Base-by-base conservation (phyloP, 1,140 invertebrate species). In the Drosophila nikananu region DNA sequence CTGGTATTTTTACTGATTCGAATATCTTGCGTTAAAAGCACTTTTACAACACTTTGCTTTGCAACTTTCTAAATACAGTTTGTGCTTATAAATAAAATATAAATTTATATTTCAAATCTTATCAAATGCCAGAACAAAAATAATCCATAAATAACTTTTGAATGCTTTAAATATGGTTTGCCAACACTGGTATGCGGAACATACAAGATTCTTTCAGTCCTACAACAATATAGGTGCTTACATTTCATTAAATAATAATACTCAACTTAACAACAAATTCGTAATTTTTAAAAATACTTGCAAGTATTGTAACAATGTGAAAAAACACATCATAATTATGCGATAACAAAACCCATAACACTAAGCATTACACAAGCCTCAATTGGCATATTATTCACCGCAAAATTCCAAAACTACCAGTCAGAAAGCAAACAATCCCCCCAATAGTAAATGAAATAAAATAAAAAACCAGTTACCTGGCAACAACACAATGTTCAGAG, bases 381-480 rank as follows among this genome's bases (percentile, higher is more conserved):
- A 64, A 65, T 32, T 41, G 39, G 21, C 35, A 27, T 67, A 55
- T 71, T 71, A 68, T 71, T 71, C 63, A 71, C 39, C 67, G 49
- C 48, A 30, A 68, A 71, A 71, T 71, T 55, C 64, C 64, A 25
- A 71, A 68, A 57, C 35, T 41, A 61, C 37, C 23, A 60, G 42
- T 41, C 54, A 73, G 44, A 72, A 48, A 41, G 49, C 57, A 60
- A 73, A 73, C 67, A 59, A 72, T 15, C 37, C 25, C 35, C 35
- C 17, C 7, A 42, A 37, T 15, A 41, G 42, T 55, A 71, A 21
- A 44, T 27, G 17, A 23, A 54, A 25, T 60, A 65, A 48, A 46
- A 46, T 42, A 44, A 10, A 44, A 46, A 70, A 60, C 52, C 54
- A 60, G 70, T 73, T 73, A 73, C 44, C 54, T 49, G 30, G 67